phyloP scores from a whole-genome alignment of 2,113 vertebrate genomes.

The western clawed frog (Xenopus tropicalis) region UCB_Xtro_10.0 CM004445.2:37865501-37866000 shows the following conservation, averaged over 20 bases:
- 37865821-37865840: constrained; percentile 16
- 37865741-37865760: constrained; percentile 66
- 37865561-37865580: constrained; percentile 29
- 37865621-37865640: constrained; percentile 70
- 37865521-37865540: not conserved
- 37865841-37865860: not conserved
- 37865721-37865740: constrained; percentile 70
- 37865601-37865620: constrained; percentile 65
- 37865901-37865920: not conserved
- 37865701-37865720: constrained; percentile 59
- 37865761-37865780: constrained; percentile 67
- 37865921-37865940: not conserved
- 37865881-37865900: not conserved
- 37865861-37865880: not conserved
- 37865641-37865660: constrained; percentile 74
- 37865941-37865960: constrained; percentile 19
- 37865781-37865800: constrained; percentile 67
- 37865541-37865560: not conserved
- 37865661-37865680: constrained; percentile 79
- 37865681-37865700: constrained; percentile 64
- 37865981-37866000: constrained; percentile 4
- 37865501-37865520: not conserved
- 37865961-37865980: constrained; percentile 36
- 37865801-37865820: constrained; percentile 69
- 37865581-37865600: constrained; percentile 37